A percentile compares a stretch with the other conserved stretches of the same genome.
Evolutionary conservation across 2,113 vertebrate genomes (phyloP).

Genomic region (Tauraco erythrolophus): DNA sequence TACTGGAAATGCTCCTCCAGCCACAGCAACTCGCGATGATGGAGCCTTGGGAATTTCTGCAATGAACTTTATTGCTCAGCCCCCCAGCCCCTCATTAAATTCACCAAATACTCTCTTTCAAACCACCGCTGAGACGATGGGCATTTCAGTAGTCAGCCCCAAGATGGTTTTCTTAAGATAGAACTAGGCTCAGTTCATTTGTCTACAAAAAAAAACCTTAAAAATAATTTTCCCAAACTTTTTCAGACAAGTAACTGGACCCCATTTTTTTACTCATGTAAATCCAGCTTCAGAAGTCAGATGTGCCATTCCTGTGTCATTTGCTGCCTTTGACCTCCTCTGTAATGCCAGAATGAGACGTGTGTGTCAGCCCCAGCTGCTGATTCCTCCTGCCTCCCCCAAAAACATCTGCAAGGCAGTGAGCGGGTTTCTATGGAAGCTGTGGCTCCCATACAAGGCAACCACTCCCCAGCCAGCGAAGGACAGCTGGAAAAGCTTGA

Average conservation of each 20-base stretch:
- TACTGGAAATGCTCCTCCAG: background rate
- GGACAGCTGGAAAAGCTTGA: constrained; percentile 28
- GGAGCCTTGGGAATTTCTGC: background rate
- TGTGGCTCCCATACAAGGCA: constrained; percentile 54
- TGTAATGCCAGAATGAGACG: background rate
- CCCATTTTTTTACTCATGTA: background rate
- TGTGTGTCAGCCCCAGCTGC: background rate
- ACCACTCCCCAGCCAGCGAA: background rate
- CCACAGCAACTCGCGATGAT: accelerated
- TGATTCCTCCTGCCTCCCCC: background rate
- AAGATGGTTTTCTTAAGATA: background rate
- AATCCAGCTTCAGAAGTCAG: constrained; percentile 14
- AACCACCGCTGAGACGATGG: background rate
- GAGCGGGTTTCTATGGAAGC: background rate
- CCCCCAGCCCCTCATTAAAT: background rate
- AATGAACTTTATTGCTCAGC: background rate
- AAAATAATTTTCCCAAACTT: background rate
- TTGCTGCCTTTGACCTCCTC: background rate
- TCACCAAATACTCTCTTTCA: background rate
- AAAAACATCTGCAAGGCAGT: background rate
- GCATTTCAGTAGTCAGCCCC: background rate
- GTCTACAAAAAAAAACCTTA: background rate
- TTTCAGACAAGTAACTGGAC: background rate
- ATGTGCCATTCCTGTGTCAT: background rate
- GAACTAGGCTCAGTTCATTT: background rate